phyloP scores from a whole-genome alignment of 92 coral and sea anemone genomes.

The Umimayanthus chanpuru region DNA sequence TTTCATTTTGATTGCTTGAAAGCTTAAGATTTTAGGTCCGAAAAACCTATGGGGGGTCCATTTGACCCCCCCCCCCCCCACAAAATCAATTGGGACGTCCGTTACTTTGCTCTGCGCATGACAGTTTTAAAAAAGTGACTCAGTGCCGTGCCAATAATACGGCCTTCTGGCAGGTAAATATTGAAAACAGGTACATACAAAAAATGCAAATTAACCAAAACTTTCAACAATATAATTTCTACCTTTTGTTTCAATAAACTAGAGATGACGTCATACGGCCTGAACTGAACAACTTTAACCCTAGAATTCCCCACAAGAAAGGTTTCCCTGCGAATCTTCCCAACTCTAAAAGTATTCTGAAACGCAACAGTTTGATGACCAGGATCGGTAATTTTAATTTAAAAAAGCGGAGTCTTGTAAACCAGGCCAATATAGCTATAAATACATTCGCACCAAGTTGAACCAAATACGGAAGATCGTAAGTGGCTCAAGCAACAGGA shows the following conservation, averaged over 20 bases:
- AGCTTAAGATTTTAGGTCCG: too few relatives aligned
- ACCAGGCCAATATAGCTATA: not conserved
- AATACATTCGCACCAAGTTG: not conserved
- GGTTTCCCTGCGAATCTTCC: not conserved
- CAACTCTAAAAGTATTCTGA: not conserved
- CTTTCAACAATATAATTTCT: too few relatives aligned
- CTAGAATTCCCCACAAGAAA: not conserved
- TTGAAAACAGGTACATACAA: constrained; percentile 15
- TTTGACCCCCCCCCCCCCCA: too few relatives aligned
- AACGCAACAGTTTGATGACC: not conserved
- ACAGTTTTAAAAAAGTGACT: not conserved
- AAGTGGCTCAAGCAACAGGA: constrained; percentile 8
- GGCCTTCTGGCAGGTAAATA: too few relatives aligned
- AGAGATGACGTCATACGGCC: not conserved
- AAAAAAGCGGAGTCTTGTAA: not conserved
- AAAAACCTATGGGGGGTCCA: too few relatives aligned
- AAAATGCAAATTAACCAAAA: constrained; percentile 11
- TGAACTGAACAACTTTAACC: not conserved
- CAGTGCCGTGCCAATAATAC: not conserved
- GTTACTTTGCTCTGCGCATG: not conserved
- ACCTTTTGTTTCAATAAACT: not conserved
- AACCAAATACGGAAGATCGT: constrained; percentile 25
- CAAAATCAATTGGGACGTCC: not conserved
- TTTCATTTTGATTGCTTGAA: too few relatives aligned
- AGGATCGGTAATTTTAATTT: too few relatives aligned